A percentile compares a stretch with the other conserved stretches of the same genome.
These are phyloP conservation scores for Desmophyllum pertusum DNA, from an alignment of 92 coral and sea anemone genomes.

Conservation along the genomic window DNA sequence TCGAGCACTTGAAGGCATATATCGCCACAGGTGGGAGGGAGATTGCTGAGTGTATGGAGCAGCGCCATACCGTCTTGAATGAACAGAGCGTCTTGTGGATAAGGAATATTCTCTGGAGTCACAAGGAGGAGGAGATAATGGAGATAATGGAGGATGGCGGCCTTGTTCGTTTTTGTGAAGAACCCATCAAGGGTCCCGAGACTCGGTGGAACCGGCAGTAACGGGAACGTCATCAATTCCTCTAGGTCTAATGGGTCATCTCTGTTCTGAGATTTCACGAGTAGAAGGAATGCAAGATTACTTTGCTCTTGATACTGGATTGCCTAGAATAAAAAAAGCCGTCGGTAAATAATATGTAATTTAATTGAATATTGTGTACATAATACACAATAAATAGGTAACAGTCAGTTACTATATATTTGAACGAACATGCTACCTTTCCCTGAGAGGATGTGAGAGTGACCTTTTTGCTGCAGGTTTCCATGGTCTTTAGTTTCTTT, in stretches of 20 bases:
- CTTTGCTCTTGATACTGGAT: conserved; percentile 64
- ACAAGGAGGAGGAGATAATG: too few relatives aligned
- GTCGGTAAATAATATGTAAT: too few relatives aligned
- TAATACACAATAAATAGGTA: too few relatives aligned
- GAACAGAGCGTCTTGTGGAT: conserved; percentile 47
- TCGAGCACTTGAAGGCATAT: conserved; percentile 69
- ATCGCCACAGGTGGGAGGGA: conserved; percentile 61
- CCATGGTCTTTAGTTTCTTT: conserved; percentile 62
- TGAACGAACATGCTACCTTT: too few relatives aligned
- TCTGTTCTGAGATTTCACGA: conserved; percentile 54
- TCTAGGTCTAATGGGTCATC: conserved; percentile 57
- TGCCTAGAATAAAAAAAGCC: too few relatives aligned
- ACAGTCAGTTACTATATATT: too few relatives aligned
- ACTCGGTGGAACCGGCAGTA: conserved; percentile 72
- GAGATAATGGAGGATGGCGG: conserved; percentile 59
- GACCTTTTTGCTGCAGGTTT: conserved; percentile 54
- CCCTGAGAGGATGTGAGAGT: conserved; percentile 71
- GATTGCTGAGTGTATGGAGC: conserved; percentile 61
- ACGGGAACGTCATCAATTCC: conserved; percentile 65
- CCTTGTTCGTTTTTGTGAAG: conserved; percentile 71
- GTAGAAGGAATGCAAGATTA: conserved; percentile 55
- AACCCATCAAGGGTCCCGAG: conserved; percentile 68
- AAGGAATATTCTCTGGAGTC: conserved; percentile 33
- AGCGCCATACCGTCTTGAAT: conserved; percentile 69
- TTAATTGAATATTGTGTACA: too few relatives aligned